A percentile compares a stretch with the other conserved stretches of the same genome.
phyloP scores from a whole-genome alignment of 2,888 invertebrate genomes.

The Pseudoips prasinana region DNA sequence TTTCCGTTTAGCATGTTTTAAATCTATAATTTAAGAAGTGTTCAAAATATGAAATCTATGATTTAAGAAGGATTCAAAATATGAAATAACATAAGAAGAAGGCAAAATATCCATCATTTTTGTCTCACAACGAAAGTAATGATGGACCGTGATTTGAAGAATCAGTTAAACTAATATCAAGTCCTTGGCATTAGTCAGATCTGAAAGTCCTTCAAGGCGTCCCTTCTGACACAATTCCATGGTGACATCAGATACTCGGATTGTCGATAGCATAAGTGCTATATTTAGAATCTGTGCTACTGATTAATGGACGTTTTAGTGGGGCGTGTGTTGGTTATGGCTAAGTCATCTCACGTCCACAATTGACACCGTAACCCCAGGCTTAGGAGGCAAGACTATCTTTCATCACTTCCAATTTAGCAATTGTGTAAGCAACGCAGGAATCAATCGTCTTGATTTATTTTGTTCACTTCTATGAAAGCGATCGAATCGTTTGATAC shows the following conservation, averaged over 20 bases:
- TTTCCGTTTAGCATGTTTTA: too few relatives aligned
- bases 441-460: conserved; percentile 36
- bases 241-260: conserved; percentile 68
- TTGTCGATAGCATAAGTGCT: conserved; percentile 72
- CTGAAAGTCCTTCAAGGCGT: too few relatives aligned
- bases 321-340: conserved; percentile 40
- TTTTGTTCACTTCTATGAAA: conserved; percentile 15
- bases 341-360: conserved; percentile 54
- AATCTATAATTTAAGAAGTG: too few relatives aligned
- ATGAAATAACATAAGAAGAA: too few relatives aligned
- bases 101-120: too few relatives aligned
- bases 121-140: too few relatives aligned
- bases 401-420: conserved; percentile 43
- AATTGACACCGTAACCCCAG: conserved; percentile 73
- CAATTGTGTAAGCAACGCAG: conserved; percentile 27
- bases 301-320: conserved; percentile 71
- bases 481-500: too few relatives aligned
- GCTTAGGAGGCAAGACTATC: conserved; percentile 48
- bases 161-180: too few relatives aligned
- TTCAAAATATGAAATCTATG: too few relatives aligned
- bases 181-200: too few relatives aligned
- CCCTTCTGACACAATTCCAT: not conserved
- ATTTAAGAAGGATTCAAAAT: too few relatives aligned
- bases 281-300: conserved; percentile 79
- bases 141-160: too few relatives aligned